These are phyloP conservation scores for Nowickia ferox DNA, from an alignment of 2,888 invertebrate genomes.

Conservation along the genomic window DNA sequence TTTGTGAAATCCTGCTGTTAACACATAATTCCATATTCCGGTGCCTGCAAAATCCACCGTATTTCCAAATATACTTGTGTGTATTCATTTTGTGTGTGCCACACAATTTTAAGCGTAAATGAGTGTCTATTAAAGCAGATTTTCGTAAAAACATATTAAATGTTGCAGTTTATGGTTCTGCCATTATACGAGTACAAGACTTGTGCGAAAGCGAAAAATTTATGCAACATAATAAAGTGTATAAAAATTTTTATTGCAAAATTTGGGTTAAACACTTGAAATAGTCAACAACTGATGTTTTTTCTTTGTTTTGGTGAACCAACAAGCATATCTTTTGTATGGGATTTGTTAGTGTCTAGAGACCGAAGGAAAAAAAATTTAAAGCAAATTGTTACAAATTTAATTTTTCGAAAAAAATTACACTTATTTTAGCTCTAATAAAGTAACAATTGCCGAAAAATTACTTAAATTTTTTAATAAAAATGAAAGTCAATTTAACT, in stretches of 20 bases:
- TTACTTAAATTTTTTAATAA: too few relatives aligned
- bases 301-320: background rate
- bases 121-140: conserved; percentile 67
- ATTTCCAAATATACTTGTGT: conserved; percentile 35
- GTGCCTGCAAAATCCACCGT: conserved; percentile 44
- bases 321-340: background rate
- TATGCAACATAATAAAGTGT: conserved; percentile 25
- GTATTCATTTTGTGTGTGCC: conserved; percentile 33
- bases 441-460: too few relatives aligned
- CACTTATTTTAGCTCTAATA: too few relatives aligned
- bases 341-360: background rate
- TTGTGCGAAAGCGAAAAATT: background rate
- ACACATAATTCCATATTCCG: conserved; percentile 67
- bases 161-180: conserved; percentile 54
- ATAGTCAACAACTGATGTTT: conserved; percentile 3
- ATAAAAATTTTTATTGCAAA: conserved; percentile 52
- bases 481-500: too few relatives aligned
- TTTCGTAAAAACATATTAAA: conserved; percentile 59
- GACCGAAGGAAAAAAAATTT: background rate
- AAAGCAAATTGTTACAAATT: background rate
- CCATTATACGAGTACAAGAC: background rate
- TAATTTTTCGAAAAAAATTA: too few relatives aligned
- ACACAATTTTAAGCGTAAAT: conserved; percentile 61
- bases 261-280: conserved; percentile 61
- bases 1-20: conserved; percentile 60